Base-by-base conservation (phyloP, 2,888 invertebrate genomes). In the Colostygia pectinataria region DNA sequence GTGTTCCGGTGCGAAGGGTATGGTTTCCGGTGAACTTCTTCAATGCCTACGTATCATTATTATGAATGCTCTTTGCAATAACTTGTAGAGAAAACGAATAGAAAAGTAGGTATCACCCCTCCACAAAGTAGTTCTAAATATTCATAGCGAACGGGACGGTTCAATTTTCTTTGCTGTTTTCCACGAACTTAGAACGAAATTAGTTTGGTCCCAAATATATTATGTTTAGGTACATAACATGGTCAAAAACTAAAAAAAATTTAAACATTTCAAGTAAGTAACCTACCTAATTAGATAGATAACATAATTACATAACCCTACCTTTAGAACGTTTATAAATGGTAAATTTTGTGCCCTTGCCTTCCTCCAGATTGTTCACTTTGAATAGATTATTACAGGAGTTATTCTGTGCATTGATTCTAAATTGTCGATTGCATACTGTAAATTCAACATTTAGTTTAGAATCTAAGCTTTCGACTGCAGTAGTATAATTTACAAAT, bases 351-450 rank as follows among this genome's bases (percentile, higher is more conserved):
- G 55, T 66, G 54, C 62, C 66, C 50, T 65, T 68, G 40, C 47
- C 47, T 46, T 54, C 66, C 68, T 77, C 80, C 77, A 79, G 76
- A 63, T 71, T 80, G 67, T 36, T 63, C 66, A 60, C 64, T 70
- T 53, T 57, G 57, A 41, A 57, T 34, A 33, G 55, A 39, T 63
- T 68, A 18, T 55, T 53, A 49, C 65, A 65, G 52, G 68, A 60
- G 59, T 71, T 73, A 44, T 74, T 77, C 48, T 71, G 68, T 42
- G 66, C 68, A 61, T 80, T 82, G 56, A 88, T 72, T 60, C 76
- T 71, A 59, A 84, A 89, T 54, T 83, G 86, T 53, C 63, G 75
- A 61, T 89, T 88, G 64, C 80, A 89, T 58, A 88, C 80, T 50
- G 59, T 60, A 29, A 73, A 61, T 44, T 74, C 76, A 28, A 61